Evolutionary conservation across 1,140 invertebrate species (phyloP).

Genomic region (Brachystomella parvula): DNA sequence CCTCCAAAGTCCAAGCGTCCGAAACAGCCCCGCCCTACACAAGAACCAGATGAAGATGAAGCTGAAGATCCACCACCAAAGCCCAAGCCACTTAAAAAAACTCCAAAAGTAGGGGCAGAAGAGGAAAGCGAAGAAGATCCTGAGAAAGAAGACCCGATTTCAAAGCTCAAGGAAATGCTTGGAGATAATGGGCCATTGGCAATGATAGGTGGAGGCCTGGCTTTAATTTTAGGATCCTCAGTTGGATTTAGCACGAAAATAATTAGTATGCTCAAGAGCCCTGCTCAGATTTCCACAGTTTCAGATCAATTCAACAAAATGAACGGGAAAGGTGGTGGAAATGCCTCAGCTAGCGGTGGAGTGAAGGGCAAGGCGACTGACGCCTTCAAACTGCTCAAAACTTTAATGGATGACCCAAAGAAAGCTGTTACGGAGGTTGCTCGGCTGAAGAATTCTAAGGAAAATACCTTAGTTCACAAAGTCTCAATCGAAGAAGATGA

Average conservation of each 20-base stretch:
- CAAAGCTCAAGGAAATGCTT: neutral
- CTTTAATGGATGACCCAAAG: neutral
- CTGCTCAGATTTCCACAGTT: neutral
- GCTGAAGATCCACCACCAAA: too few species aligned
- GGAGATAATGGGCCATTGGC: conserved; percentile 1
- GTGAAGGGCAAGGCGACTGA: neutral
- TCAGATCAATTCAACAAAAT: conserved; percentile 4
- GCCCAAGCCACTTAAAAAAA: too few species aligned
- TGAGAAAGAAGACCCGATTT: neutral
- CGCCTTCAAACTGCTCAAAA: neutral
- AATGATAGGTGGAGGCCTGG: neutral
- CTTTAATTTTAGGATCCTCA: neutral
- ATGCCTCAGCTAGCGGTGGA: neutral
- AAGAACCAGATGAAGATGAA: too few species aligned
- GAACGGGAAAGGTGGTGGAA: neutral
- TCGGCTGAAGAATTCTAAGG: neutral
- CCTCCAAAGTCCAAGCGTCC: too few species aligned
- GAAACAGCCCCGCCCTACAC: too few species aligned
- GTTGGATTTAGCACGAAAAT: conserved; percentile 5
- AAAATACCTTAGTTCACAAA: neutral
- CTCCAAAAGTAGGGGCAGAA: too few species aligned
- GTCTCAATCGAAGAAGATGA: neutral
- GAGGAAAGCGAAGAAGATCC: neutral
- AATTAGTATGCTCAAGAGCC: conserved; percentile 10
- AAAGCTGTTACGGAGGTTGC: neutral